A percentile compares a stretch with the other conserved stretches of the same genome.
These are phyloP conservation scores for Ennomos quercinarius DNA, from an alignment of 2,888 invertebrate genomes.

Conservation along the genomic window DNA sequence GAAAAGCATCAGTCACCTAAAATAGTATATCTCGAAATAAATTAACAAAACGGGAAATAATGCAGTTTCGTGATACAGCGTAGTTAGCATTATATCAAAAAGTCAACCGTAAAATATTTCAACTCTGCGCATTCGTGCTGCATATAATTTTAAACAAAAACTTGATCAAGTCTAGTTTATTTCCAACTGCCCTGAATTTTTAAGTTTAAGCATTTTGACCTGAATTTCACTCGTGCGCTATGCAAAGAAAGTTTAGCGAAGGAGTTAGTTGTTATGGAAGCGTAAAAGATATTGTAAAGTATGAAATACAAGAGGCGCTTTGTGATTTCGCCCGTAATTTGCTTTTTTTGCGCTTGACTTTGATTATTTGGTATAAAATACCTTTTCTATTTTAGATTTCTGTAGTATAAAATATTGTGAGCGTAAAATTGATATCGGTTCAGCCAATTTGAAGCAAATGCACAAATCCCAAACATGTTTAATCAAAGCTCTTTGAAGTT, in stretches of 20 bases:
- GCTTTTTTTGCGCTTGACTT: too few relatives aligned
- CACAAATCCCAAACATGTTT: too few relatives aligned
- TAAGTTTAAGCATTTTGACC: conserved; percentile 33
- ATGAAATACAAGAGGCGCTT: too few relatives aligned
- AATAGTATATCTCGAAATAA: background rate
- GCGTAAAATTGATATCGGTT: too few relatives aligned
- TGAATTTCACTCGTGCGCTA: conserved; percentile 30
- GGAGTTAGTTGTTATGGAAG: conserved; percentile 20
- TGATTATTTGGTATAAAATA: too few relatives aligned
- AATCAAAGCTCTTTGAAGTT: too few relatives aligned
- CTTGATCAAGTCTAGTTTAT: conserved; percentile 26
- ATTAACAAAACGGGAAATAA: conserved; percentile 1
- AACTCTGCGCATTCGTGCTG: conserved; percentile 33
- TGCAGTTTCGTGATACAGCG: conserved; percentile 25
- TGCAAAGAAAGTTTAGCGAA: conserved; percentile 14
- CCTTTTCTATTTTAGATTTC: too few relatives aligned
- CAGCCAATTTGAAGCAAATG: background rate
- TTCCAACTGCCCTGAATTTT: conserved; percentile 27
- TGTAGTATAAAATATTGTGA: too few relatives aligned
- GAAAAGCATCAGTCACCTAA: too few relatives aligned
- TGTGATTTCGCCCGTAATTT: too few relatives aligned
- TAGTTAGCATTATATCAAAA: conserved; percentile 19
- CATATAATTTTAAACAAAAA: conserved; percentile 35
- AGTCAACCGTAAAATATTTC: conserved; percentile 17
- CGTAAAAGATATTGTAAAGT: too few relatives aligned